Evolutionary conservation across 2,113 vertebrate species (phyloP), one percentile per base, ranked within the genome.

Genomic region (Spermophilus dauricus): DNA sequence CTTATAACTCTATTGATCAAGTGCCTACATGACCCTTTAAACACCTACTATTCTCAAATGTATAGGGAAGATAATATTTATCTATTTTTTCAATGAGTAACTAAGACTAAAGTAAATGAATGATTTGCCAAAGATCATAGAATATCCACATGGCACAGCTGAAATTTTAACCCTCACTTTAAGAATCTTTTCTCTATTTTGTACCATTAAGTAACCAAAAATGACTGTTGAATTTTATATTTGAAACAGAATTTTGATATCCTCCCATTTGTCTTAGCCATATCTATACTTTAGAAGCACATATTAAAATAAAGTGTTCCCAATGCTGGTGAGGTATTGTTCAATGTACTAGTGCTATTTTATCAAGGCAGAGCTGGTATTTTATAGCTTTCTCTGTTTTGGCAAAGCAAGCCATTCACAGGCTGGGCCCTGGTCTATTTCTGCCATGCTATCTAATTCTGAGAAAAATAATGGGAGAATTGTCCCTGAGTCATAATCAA

Each of bases 361-460:
- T 61, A 42, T 4, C 5, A 22, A 20, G 8, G 39, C 17, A 72
- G 0, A 56, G 6, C 34, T 82, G 6, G 1, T 48, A 0, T 76
- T 86, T n/a, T 18, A 3, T 24, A 14, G 53, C 2, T 96, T 76
- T 63, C 48, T 30, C 26, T 9, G 2, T 28, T 81, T 7, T n/a
- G 8, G 12, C 6, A 84, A 89, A 86, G 4, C 0, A 72, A 24
- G 42, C 11, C 34, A 34, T 84, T 73, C 61, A 11, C 26, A n/a
- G 37, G 3, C 24, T 73, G n/a, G 8, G 26, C 16, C 16, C n/a
- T 92, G 1, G 1, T 45, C 18, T 45, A 48, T 67, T 69, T 0
- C 11, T 95, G 26, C 5, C 9, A 65, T 30, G 22, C 0, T 70
- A 5, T n/a, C 26, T 61, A 69, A 45, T 73, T 80, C 18, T 48